A percentile compares a stretch with the other conserved stretches of the same genome.
Evolutionary conservation across 1,140 invertebrate species (phyloP).

Genomic region (Drosophila nigromelanica): DNA sequence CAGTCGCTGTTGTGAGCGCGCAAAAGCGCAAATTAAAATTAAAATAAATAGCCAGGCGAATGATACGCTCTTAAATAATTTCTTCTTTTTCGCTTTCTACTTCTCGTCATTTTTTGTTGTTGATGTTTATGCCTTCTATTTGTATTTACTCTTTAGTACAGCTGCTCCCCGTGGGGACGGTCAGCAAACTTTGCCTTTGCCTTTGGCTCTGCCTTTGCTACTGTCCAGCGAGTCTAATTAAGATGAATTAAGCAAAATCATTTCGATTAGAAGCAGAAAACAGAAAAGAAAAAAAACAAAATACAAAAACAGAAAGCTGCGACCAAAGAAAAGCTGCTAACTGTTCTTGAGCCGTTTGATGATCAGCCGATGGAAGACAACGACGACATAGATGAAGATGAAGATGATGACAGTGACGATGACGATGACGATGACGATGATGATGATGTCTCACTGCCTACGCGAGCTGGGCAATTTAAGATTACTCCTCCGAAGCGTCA

Average conservation of each 20-base stretch:
- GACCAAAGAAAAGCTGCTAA: conserved; percentile 41
- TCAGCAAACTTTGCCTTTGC: conserved; percentile 65
- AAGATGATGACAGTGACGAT: conserved; percentile 2
- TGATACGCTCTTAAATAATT: conserved; percentile 53
- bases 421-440: conserved; percentile 11
- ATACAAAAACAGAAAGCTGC: background rate
- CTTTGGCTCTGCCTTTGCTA: conserved; percentile 16
- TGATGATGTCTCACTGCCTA: conserved; percentile 5
- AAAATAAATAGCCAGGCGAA: conserved; percentile 70
- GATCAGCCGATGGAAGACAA: conserved; percentile 63
- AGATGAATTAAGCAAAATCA: conserved; percentile 83
- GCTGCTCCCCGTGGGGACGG: conserved; percentile 32
- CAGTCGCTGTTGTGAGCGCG: conserved; percentile 1
- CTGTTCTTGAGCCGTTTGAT: conserved; percentile 74
- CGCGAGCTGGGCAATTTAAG: background rate
- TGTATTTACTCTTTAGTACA: conserved; percentile 49
- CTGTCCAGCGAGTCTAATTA: conserved; percentile 67
- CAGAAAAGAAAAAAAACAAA: conserved; percentile 1
- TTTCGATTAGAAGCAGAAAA: conserved; percentile 71
- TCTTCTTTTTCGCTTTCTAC: conserved; percentile 18
- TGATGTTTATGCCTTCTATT: conserved; percentile 23
- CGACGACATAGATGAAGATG: conserved; percentile 35
- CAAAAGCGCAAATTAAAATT: conserved; percentile 75
- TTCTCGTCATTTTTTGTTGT: conserved; percentile 6
- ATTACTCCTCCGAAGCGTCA: background rate